Base-by-base conservation (phyloP, 2,113 vertebrate species). In the Microcebus jonahi region DNA sequence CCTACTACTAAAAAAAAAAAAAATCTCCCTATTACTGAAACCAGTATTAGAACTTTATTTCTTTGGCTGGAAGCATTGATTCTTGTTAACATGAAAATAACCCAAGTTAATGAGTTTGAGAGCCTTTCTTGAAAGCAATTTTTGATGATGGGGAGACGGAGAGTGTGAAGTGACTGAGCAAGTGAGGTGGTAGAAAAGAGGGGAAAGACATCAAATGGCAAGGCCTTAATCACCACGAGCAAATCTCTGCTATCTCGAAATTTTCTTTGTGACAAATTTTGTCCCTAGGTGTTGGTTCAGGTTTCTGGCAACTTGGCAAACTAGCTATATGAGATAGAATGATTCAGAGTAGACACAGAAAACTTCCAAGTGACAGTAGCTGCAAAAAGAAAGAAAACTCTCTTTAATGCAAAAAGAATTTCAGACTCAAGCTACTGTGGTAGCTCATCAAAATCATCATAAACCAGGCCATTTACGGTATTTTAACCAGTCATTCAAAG, bases 211-310 rank as follows among this genome's bases (percentile, higher is more conserved):
- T 11, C n/a, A 85, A 83, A 50, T 48, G 10, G 50, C 45, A 23
- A 89, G 18, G 31, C 36, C 55, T 48, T 83, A 68, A 80, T 80
- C 80, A 77, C 39, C 11, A 90, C 3, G 13, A 73, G 63, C 73
- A 80, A 77, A 81, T 68, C 70, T 86, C 23, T 17, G 21, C 34
- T 39, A 82, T 34, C 53, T 88, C 53, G 91, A 48, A 81, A 81
- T 76, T 96, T 92, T 88, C 53, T 67, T 18, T 53, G 34, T 80
- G 73, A 14, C 34, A 94, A 79, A n/a, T 88, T 77, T 96, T 95
- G 21, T 75, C 21, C 48, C 50, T 76, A 36, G 67, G 3, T 42
- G 2, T 94, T 18, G 21, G 27, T 82, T 82, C 79, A 83, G n/a
- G 17, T 90, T 87, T 85, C 57, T 68, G 50, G 57, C 42, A 81